Conservation (phyloP, 2,113 vertebrate species). For the Chaenocephalus aceratus region DNA sequence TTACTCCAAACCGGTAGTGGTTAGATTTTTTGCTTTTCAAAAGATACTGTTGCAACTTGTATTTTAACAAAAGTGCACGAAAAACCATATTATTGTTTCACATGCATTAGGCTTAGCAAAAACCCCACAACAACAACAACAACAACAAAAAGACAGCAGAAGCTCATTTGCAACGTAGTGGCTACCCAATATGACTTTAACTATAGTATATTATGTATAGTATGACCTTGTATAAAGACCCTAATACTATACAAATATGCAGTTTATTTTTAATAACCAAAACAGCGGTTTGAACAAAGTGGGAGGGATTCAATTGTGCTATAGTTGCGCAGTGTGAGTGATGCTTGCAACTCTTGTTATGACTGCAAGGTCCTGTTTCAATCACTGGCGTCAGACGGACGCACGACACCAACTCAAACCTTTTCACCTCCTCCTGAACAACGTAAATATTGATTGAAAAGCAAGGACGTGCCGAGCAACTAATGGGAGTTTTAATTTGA, state of each 20-base stretch:
- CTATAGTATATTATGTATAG: neutral
- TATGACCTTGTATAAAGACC: neutral
- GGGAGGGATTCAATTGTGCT: conserved; percentile 64
- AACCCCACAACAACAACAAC: neutral
- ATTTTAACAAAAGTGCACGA: neutral
- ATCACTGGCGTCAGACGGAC: conserved; percentile 85
- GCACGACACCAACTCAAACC: conserved; percentile 63
- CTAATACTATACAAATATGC: neutral
- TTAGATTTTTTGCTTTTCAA: conserved; percentile 19
- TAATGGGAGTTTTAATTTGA: conserved; percentile 47
- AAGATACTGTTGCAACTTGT: conserved; percentile 2
- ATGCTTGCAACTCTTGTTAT: conserved; percentile 80
- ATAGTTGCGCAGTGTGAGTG: conserved; percentile 65
- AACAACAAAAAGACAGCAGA: no score
- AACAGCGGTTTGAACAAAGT: conserved; percentile 20
- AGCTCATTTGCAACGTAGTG: neutral
- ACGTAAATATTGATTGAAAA: conserved; percentile 50
- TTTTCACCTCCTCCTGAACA: conserved; percentile 59
- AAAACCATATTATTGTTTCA: neutral
- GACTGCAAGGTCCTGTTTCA: conserved; percentile 85
- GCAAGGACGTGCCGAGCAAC: neutral
- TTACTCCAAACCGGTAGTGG: conserved; percentile 44
- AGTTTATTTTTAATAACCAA: neutral
- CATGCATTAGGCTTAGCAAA: neutral
- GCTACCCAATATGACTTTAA: neutral